A percentile compares a stretch with the other conserved stretches of the same genome.
phyloP scores from a whole-genome alignment of 2,113 vertebrate species.

The Megaceryle maxima region DNA sequence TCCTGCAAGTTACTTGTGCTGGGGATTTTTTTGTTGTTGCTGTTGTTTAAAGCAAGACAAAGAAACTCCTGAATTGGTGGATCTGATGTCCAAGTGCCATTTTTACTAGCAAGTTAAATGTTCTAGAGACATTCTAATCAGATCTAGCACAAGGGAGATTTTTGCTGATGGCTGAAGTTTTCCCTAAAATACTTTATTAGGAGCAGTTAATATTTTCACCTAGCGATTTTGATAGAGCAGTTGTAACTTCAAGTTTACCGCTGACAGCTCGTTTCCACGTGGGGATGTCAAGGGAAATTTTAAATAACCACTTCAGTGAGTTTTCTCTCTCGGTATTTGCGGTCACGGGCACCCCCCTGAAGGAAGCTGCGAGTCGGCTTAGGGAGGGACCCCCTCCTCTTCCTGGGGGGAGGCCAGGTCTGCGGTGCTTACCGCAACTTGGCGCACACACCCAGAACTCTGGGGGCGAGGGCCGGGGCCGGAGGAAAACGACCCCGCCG shows the following conservation, averaged over 20 bases:
- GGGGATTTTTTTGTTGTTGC: neutral
- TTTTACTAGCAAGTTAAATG: neutral
- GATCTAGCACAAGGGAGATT: neutral
- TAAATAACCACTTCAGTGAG: rapidly evolving
- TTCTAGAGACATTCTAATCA: neutral
- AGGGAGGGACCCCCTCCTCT: too few species aligned
- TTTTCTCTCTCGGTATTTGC: rapidly evolving
- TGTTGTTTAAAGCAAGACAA: neutral
- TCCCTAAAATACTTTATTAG: neutral
- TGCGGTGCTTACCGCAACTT: neutral
- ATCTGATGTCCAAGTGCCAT: too few species aligned
- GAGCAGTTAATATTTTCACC: neutral
- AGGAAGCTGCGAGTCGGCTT: rapidly evolving
- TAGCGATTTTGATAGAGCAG: rapidly evolving
- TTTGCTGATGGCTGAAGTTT: neutral
- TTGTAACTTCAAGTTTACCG: neutral
- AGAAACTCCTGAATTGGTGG: neutral
- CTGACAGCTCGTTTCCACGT: neutral
- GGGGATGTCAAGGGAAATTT: too few species aligned
- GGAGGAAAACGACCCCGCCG: neutral
- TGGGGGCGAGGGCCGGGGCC: too few species aligned
- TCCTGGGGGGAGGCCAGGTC: rapidly evolving
- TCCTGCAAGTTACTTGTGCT: neutral
- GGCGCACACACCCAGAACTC: rapidly evolving
- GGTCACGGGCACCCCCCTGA: rapidly evolving